Conservation (phyloP, 2,113 vertebrate genomes). For the Mustelus asterias region DNA sequence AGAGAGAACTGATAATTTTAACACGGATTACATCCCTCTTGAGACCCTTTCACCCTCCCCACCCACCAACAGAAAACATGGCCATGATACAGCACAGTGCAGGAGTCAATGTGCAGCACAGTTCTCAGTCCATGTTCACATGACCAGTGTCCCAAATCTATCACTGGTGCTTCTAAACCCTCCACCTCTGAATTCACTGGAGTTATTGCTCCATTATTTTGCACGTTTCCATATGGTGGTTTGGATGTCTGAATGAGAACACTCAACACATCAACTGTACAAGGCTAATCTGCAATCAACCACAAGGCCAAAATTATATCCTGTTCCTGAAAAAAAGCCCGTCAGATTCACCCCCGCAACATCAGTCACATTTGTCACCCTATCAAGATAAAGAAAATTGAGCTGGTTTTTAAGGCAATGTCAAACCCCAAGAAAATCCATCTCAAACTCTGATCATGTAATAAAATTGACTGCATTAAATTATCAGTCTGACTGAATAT, state of each 20-base stretch:
- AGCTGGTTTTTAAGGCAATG: background rate
- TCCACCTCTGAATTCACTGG: no score
- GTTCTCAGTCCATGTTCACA: background rate
- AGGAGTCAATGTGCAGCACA: background rate
- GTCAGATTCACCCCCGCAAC: background rate
- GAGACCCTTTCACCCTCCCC: background rate
- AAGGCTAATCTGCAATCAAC: background rate
- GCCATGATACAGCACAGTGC: background rate
- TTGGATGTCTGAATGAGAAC: background rate
- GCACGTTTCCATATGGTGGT: background rate
- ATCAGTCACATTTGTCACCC: background rate
- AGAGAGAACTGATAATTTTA: constrained; percentile 22
- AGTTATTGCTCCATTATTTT: background rate
- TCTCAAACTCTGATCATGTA: background rate
- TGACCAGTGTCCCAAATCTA: background rate
- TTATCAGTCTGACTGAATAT: background rate
- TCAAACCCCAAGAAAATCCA: background rate
- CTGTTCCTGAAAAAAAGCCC: background rate
- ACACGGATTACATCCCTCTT: background rate
- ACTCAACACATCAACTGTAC: background rate
- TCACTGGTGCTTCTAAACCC: background rate
- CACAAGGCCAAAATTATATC: background rate
- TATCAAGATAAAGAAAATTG: background rate
- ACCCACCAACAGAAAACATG: background rate
- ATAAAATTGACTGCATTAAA: background rate